Conservation (phyloP, 2,888 invertebrate genomes). For the Exephanes ischioxanthus region DNA sequence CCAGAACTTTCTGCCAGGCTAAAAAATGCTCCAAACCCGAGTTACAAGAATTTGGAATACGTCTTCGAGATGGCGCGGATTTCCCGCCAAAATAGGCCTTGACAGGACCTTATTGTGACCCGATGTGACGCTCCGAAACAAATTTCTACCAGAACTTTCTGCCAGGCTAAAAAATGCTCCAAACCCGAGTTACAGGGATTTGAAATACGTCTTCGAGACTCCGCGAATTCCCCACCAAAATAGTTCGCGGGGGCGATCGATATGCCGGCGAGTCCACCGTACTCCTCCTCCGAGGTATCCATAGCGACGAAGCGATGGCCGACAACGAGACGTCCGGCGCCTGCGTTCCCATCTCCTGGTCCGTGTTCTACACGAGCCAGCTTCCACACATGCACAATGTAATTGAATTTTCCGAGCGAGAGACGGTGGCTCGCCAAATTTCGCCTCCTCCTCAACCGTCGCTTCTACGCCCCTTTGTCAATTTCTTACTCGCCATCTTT, state of each 20-base stretch:
- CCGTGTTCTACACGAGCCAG: constrained; percentile 17
- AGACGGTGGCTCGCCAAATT: constrained; percentile 27
- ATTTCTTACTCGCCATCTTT: constrained; percentile 14
- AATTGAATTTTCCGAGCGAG: constrained; percentile 47
- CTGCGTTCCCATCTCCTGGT: constrained; percentile 71
- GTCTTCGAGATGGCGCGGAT: too few relatives aligned
- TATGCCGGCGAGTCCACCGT: constrained; percentile 73
- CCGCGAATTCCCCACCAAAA: constrained; percentile 44
- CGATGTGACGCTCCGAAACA: too few relatives aligned
- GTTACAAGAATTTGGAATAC: too few relatives aligned
- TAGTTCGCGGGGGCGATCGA: constrained; percentile 75
- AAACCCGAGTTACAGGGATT: too few relatives aligned
- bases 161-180: too few relatives aligned
- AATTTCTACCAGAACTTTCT: too few relatives aligned
- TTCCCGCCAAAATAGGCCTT: too few relatives aligned
- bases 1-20: too few relatives aligned
- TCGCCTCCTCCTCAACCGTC: constrained; percentile 1
- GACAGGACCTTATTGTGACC: too few relatives aligned
- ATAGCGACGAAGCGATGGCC: constrained; percentile 81
- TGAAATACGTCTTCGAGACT: too few relatives aligned
- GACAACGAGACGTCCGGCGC: constrained; percentile 76
- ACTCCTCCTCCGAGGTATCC: constrained; percentile 80
- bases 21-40: too few relatives aligned
- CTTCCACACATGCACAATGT: constrained; percentile 4
- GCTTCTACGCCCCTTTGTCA: not conserved